Base-by-base conservation (phyloP, 1,140 invertebrate species). In the Venturia canescens region DNA sequence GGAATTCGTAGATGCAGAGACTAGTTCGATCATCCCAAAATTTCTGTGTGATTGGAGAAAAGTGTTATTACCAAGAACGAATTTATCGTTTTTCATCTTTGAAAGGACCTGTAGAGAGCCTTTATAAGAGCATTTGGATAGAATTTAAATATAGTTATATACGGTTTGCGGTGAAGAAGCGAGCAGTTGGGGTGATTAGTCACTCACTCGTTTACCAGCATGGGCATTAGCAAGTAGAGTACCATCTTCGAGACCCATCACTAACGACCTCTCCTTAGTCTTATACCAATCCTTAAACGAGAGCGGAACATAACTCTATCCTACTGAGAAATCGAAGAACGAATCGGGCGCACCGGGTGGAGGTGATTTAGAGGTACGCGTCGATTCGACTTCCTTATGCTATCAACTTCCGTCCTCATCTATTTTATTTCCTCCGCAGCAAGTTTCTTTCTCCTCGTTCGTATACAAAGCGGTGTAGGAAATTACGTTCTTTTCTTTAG, bases 161-260 rank as follows among this genome's bases (percentile, higher is more conserved):
- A 9, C 38, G 1, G 38, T 44, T 44, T 72, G 23, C 50, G 38
- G 34, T 50, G 15, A 1, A 27, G 38, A 76, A 72, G 38, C 71
- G 23, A 44, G 80, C 31, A 66, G 75, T 78, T 67, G 23, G 66
- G 79, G 85, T 86, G 84, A 88, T 86, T 87, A 86, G 87, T 86
- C 86, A 87, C 83, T 86, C 84, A 86, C 84, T 87, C 86, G 84
- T 85, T 86, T 87, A 87, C 85, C 86, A 79, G 74, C 76, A 81
- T 79, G 69, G 82, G 71, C 83, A 86, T 83, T 80, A 57, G 21
- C 53, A 86, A 86, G 83, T 81, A 83, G 84, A 86, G 84, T 57
- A 57, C 53, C 53, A 57, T 57, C 53, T 18, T 57, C 80, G 80
- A 66, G 80, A 79, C 11, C 70, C 3, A 60, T 70, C 21, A 80